phyloP scores from a whole-genome alignment of 2,888 invertebrate genomes.

The Pterostichus niger region DNA sequence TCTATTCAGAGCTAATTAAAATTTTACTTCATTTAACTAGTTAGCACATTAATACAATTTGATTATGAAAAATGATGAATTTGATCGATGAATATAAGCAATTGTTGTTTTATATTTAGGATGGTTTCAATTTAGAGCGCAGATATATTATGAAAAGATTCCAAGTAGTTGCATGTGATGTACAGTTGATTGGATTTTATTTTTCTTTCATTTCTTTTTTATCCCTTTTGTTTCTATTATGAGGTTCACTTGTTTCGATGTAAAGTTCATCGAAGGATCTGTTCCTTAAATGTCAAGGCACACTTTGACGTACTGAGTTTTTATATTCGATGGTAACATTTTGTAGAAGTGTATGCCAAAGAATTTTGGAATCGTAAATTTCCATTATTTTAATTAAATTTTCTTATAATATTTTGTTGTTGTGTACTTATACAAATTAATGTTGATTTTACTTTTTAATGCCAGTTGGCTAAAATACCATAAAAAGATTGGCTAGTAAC shows the following conservation, averaged over 20 bases:
- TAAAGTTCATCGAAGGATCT: slow-evolving; percentile 33
- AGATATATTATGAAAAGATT: slow-evolving; percentile 24
- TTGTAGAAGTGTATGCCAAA: neutral
- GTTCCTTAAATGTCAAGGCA: slow-evolving; percentile 55
- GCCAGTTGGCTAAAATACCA: no score
- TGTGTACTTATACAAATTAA: no score
- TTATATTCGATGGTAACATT: neutral
- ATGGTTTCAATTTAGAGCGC: slow-evolving; percentile 5
- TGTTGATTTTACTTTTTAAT: no score
- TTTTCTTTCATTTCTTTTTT: slow-evolving; percentile 46
- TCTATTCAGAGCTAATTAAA: slow-evolving; percentile 8
- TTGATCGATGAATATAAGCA: neutral
- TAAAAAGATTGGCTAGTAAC: no score
- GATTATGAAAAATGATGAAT: neutral
- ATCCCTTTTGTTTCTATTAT: slow-evolving; percentile 45
- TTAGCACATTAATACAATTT: neutral
- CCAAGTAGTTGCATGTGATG: slow-evolving; percentile 11
- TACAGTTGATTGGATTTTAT: slow-evolving; percentile 27
- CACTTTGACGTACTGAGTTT: slow-evolving; percentile 18
- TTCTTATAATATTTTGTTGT: no score
- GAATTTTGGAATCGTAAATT: no score
- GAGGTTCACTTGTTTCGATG: slow-evolving; percentile 46
- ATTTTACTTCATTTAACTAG: slow-evolving; percentile 22
- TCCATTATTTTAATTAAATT: no score
- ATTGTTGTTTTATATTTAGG: neutral